Base-by-base conservation (phyloP, 2,888 invertebrate genomes). In the Sarcophaga rosellei region DNA sequence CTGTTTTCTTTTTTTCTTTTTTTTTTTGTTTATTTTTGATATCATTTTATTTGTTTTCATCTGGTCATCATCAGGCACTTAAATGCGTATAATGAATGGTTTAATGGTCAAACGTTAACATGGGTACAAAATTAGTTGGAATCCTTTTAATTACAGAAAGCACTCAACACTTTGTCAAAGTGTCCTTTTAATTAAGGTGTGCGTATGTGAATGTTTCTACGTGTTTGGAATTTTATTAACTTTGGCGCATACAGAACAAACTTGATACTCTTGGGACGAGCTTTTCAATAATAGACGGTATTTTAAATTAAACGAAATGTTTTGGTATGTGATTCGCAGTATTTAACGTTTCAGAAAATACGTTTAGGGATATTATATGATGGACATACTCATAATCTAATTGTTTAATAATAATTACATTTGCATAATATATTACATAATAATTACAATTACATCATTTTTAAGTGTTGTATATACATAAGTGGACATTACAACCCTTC, bases 141-240 rank as follows among this genome's bases (percentile, higher is more conserved):
- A 91, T 91, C 90, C 90, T 90, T 92, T 92, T 92, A 92, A 92
- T 92, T 92, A 92, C 92, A 90, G 81, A 84, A 87, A 90, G 88
- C 89, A 91, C 78, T 92, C 92, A 92, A 90, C 92, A 92, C 92
- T 91, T 92, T 90, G 88, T 86, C 88, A 87, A 91, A 88, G 89
- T 91, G 90, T 87, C 88, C 86, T 84, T 89, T 89, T 90, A 89
- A 89, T 89, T 89, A 89, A 90, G 90, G 89, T 89, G 65, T 61
- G 81, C 35, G 53, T 53, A 63, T 68, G 69, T 81, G 72, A 68
- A 45, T 63, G 57, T 17, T 47, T 25, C 15, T 53, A 35, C 6
- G 12, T 45, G 23, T 61, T 2, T 25, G 47, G 11, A 44, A 35
- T 11, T 62, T 12, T 53, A 53, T 15, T 15, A 21, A 23, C 6